Evolutionary conservation across 1,140 invertebrate species (phyloP).

Genomic region (Saxidomus purpurata): DNA sequence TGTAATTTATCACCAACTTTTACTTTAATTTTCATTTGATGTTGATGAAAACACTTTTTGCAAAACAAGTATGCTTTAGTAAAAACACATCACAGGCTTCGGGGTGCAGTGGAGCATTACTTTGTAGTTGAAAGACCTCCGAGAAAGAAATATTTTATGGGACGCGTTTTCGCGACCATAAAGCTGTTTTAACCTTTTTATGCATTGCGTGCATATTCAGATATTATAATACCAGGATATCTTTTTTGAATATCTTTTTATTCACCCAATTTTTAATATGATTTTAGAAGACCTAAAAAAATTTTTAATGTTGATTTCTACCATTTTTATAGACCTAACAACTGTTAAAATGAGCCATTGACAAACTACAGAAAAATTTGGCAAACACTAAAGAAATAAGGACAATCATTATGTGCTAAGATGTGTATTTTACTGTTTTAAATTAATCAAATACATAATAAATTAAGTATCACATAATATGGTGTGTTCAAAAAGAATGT

Average conservation of each 20-base stretch:
- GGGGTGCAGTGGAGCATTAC: conserved; percentile 29
- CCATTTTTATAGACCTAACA: too few relatives aligned
- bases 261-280: background rate
- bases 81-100: conserved; percentile 45
- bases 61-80: conserved; percentile 42
- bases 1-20: conserved; percentile 48
- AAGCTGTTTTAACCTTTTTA: background rate
- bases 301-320: background rate
- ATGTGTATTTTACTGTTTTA: too few relatives aligned
- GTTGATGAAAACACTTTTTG: conserved; percentile 2
- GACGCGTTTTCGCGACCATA: background rate
- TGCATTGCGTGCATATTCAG: background rate
- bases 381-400: too few relatives aligned
- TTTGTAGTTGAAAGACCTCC: conserved; percentile 36
- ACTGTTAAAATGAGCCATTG: too few relatives aligned
- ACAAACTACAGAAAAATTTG: too few relatives aligned
- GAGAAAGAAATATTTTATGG: conserved; percentile 10
- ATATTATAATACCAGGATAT: background rate
- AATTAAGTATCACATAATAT: too few relatives aligned
- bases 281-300: background rate
- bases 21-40: conserved; percentile 54
- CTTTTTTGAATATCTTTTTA: background rate
- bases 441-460: too few relatives aligned
- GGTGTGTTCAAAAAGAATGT: too few relatives aligned
- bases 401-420: too few relatives aligned